These are phyloP conservation scores for Acanthoscelides obtectus DNA, from an alignment of 2,888 invertebrate species.

Conservation along the genomic window DNA sequence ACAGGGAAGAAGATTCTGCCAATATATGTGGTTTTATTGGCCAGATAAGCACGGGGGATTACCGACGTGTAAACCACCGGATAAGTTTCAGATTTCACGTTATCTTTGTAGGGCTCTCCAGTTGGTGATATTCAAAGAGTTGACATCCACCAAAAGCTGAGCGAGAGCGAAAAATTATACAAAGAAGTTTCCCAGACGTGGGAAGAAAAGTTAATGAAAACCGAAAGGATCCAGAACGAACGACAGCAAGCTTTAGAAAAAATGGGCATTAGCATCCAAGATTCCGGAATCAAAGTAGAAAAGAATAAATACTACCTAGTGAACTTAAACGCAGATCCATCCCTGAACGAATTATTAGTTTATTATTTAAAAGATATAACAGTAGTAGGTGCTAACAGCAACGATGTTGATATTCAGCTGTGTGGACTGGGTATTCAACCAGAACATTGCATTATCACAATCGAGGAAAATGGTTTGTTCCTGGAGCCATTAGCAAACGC, in stretches of 20 bases:
- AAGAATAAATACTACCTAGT: constrained; percentile 97
- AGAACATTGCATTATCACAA: constrained; percentile 83
- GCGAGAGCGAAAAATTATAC: constrained; percentile 94
- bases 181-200: constrained; percentile 97
- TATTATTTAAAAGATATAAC: constrained; percentile 96
- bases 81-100: neutral
- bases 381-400: constrained; percentile 74
- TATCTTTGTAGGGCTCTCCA: constrained; percentile 62
- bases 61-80: too few relatives aligned
- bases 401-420: constrained; percentile 88
- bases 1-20: too few relatives aligned
- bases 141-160: constrained; percentile 79
- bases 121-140: constrained; percentile 65
- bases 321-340: constrained; percentile 98
- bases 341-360: constrained; percentile 93
- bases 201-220: constrained; percentile 97
- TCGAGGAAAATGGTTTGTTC: constrained; percentile 76
- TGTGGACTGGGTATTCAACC: constrained; percentile 93
- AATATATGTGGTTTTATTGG: too few relatives aligned
- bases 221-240: constrained; percentile 87
- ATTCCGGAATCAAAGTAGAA: constrained; percentile 97
- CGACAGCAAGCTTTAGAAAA: constrained; percentile 94
- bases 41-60: too few relatives aligned
- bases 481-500: constrained; percentile 84
- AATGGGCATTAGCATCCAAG: constrained; percentile 98